These are phyloP conservation scores for honey bee (Apis mellifera) DNA, from an alignment of 1,140 invertebrate genomes.

Conservation along the genomic window DNA sequence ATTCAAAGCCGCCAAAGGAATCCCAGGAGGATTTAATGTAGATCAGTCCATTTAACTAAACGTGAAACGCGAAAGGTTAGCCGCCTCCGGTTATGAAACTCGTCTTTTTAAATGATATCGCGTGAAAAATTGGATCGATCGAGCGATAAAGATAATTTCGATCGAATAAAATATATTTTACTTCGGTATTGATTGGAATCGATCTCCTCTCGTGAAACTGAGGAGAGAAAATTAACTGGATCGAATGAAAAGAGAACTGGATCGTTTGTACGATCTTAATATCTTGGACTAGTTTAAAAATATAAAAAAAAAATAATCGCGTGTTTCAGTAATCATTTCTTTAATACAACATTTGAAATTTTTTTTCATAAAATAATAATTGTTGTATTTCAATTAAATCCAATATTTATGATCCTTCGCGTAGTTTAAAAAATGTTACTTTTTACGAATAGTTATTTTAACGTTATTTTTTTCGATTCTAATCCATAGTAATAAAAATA, in stretches of 20 bases:
- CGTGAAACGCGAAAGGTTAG: constrained; percentile 20
- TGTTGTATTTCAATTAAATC: neutral
- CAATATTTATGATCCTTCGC: neutral
- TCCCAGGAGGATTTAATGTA: constrained; percentile 32
- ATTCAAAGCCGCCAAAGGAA: constrained; percentile 33
- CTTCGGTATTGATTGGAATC: neutral
- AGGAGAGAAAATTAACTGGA: neutral
- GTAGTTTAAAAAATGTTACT: neutral
- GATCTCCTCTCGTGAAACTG: neutral
- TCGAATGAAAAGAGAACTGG: too few relatives aligned
- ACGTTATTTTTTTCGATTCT: neutral
- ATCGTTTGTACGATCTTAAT: too few relatives aligned
- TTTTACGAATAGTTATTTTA: neutral
- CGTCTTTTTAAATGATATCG: neutral
- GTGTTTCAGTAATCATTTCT: too few relatives aligned
- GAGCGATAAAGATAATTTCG: neutral
- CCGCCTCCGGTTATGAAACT: neutral
- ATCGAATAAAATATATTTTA: neutral
- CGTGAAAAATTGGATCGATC: constrained; percentile 3
- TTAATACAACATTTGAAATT: too few relatives aligned
- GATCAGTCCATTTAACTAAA: constrained; percentile 39
- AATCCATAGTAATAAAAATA: neutral
- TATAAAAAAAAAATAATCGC: too few relatives aligned
- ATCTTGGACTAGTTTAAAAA: too few relatives aligned
- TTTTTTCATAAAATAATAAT: neutral